Evolutionary conservation across 2,888 invertebrate genomes (phyloP).

Genomic region (Tanypteryx hageni): DNA sequence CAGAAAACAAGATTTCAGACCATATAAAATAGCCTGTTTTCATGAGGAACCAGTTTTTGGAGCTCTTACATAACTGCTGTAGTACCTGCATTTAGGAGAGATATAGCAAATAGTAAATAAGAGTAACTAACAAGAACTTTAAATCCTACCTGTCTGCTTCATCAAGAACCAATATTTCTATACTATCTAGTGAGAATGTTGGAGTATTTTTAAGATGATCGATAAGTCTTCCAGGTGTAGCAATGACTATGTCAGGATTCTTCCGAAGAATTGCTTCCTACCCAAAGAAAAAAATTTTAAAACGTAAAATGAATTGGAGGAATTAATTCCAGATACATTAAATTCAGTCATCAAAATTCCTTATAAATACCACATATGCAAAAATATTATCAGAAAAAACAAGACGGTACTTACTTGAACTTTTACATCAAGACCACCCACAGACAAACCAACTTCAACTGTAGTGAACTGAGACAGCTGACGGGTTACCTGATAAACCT

Average conservation of each 20-base stretch:
- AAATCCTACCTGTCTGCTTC: conserved; percentile 83
- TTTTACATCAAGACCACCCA: conserved; percentile 92
- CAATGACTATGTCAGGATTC: conserved; percentile 97
- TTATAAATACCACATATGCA: no score
- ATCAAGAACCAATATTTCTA: conserved; percentile 91
- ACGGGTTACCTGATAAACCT: conserved; percentile 93
- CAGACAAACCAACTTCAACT: conserved; percentile 89
- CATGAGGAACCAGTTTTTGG: no score
- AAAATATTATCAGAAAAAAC: background rate
- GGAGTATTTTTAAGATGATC: conserved; percentile 98
- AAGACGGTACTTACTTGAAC: conserved; percentile 74
- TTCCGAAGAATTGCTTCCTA: conserved; percentile 89
- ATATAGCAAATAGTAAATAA: background rate
- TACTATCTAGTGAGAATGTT: conserved; percentile 90
- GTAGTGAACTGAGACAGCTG: conserved; percentile 92
- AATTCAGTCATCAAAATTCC: no score
- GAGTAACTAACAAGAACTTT: no score
- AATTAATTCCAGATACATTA: no score
- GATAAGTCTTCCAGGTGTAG: conserved; percentile 97
- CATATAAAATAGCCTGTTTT: no score
- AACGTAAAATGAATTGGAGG: no score
- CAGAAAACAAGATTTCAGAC: no score
- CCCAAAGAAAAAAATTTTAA: conserved; percentile 65
- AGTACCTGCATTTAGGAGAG: no score
- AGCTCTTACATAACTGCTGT: no score